Percentiles rank a stretch among this genome's conserved stretches.
phyloP scores from a whole-genome alignment of 2,888 invertebrate species.

The Meandrusa payeni region DNA sequence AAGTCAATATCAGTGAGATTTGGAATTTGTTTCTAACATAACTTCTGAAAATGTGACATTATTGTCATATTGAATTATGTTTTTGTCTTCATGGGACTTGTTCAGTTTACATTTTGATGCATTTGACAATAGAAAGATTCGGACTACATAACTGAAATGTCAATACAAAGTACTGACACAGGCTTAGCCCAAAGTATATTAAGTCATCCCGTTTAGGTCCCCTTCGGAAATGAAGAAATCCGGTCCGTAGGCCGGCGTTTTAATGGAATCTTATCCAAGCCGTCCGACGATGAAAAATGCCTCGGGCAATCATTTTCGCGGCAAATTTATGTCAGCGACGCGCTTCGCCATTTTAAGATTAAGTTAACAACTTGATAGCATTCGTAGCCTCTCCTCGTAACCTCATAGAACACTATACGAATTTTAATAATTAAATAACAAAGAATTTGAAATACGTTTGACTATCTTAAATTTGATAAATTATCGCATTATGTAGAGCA shows the following conservation, averaged over 20 bases:
- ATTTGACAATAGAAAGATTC: too few species aligned
- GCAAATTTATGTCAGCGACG: constrained; percentile 27
- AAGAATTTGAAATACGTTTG: too few species aligned
- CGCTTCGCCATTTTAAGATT: constrained; percentile 20
- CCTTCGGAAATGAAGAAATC: constrained; percentile 66
- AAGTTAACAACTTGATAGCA: too few species aligned
- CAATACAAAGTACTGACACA: constrained; percentile 21
- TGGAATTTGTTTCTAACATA: too few species aligned
- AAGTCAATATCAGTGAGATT: not conserved
- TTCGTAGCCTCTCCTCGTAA: too few species aligned
- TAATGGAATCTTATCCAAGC: constrained; percentile 55
- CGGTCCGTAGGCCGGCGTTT: constrained; percentile 45
- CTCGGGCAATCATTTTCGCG: constrained; percentile 40
- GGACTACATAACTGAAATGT: constrained; percentile 2
- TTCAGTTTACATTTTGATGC: too few species aligned
- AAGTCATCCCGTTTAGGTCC: constrained; percentile 35
- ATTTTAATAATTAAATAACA: too few species aligned
- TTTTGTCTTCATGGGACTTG: too few species aligned
- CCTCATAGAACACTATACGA: too few species aligned
- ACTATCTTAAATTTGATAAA: not conserved
- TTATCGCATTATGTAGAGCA: too few species aligned
- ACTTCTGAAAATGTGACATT: too few species aligned
- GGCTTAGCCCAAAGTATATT: constrained; percentile 24
- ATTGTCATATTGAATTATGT: too few species aligned
- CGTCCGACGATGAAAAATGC: constrained; percentile 39